Evolutionary conservation across 2,888 invertebrate species (phyloP).

Genomic region (Congeria kusceri): DNA sequence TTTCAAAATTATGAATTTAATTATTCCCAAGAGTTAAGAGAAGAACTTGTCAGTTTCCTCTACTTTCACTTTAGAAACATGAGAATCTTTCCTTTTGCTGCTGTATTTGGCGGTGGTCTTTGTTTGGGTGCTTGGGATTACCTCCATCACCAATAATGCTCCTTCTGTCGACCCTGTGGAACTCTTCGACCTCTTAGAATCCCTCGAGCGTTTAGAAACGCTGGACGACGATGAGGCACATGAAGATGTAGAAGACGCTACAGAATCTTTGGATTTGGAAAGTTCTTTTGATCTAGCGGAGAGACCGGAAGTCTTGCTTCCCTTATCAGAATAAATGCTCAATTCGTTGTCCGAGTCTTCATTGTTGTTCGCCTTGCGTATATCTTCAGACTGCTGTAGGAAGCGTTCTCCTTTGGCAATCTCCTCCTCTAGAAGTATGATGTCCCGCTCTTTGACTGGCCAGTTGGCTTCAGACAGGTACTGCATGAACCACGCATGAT

Average conservation of each 20-base stretch:
- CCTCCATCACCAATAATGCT: no score
- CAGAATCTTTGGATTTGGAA: slow-evolving; percentile 52
- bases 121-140: no score
- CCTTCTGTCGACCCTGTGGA: background rate
- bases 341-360: slow-evolving; percentile 63
- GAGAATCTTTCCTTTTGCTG: no score
- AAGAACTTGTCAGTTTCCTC: no score
- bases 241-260: slow-evolving; percentile 35
- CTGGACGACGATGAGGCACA: slow-evolving; percentile 18
- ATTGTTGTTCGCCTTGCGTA: slow-evolving; percentile 67
- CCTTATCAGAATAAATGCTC: slow-evolving; percentile 71
- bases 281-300: slow-evolving; percentile 63
- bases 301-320: slow-evolving; percentile 68
- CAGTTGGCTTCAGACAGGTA: slow-evolving; percentile 78
- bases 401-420: slow-evolving; percentile 79
- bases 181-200: slow-evolving; percentile 31
- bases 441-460: slow-evolving; percentile 79
- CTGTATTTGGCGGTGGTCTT: no score
- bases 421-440: slow-evolving; percentile 80
- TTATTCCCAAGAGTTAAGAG: no score
- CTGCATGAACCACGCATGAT: slow-evolving; percentile 73
- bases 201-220: slow-evolving; percentile 25
- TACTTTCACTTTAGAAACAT: no score
- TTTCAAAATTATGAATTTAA: no score
- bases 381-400: slow-evolving; percentile 79